A percentile compares a stretch with the other conserved stretches of the same genome.
Evolutionary conservation across 1,140 invertebrate genomes (phyloP).

Genomic region (Drosophila persimilis): DNA sequence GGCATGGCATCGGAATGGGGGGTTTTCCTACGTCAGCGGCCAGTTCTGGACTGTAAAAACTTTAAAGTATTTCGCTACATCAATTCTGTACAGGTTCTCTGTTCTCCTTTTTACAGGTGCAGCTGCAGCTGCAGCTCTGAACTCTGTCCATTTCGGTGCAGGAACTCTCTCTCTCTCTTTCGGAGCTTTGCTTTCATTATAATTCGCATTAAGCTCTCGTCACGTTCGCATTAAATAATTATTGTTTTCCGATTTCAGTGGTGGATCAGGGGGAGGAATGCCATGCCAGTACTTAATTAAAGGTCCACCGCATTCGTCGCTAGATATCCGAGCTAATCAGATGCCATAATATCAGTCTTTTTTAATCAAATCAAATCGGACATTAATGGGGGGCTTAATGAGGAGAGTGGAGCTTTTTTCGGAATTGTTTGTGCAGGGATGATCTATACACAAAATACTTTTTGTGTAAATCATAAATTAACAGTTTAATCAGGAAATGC

Average conservation of each 20-base stretch:
- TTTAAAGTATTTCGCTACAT: background rate
- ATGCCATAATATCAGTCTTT: conserved; percentile 12
- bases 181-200: conserved; percentile 33
- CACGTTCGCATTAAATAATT: conserved; percentile 65
- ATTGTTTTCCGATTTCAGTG: conserved; percentile 33
- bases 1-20: background rate
- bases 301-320: conserved; percentile 20
- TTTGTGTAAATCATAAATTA: too few relatives aligned
- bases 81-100: background rate
- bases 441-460: too few relatives aligned
- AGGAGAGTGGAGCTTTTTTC: too few relatives aligned
- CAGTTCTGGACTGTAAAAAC: conserved; percentile 3
- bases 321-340: conserved; percentile 38
- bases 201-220: conserved; percentile 42
- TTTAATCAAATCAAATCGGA: background rate
- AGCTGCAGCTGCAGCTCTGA: too few relatives aligned
- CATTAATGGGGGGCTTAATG: too few relatives aligned
- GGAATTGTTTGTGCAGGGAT: too few relatives aligned
- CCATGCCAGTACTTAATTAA: conserved; percentile 49
- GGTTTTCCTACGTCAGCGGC: conserved; percentile 17
- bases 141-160: background rate
- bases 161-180: conserved; percentile 18
- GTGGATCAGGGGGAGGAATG: background rate
- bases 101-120: background rate
- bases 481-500: too few relatives aligned